A percentile compares a stretch with the other conserved stretches of the same genome.
phyloP scores from a whole-genome alignment of 2,888 invertebrate species.

The Sylvicola fuscatus region DNA sequence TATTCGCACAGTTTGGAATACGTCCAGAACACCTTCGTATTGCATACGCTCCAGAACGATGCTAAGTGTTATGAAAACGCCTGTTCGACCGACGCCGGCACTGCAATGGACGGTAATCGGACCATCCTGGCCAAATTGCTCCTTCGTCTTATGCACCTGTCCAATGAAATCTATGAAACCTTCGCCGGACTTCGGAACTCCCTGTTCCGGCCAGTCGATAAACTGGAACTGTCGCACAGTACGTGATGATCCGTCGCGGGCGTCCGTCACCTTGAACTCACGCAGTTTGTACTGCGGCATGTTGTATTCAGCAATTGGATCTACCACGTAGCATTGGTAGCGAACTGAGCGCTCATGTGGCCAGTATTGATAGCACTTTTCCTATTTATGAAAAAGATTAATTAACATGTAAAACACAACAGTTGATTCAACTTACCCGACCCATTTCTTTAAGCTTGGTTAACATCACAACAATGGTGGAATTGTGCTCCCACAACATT shows the following conservation, averaged over 20 bases:
- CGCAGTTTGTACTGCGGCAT: slow-evolving; percentile 98
- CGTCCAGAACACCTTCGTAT: slow-evolving; percentile 95
- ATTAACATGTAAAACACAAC: not conserved
- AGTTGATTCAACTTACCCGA: slow-evolving; percentile 40
- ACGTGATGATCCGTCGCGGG: slow-evolving; percentile 87
- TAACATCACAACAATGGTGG: slow-evolving; percentile 96
- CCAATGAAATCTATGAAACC: slow-evolving; percentile 99
- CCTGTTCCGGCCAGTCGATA: slow-evolving; percentile 91
- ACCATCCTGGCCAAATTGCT: slow-evolving; percentile 98
- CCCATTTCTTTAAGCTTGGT: slow-evolving; percentile 97
- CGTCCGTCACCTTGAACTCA: slow-evolving; percentile 96
- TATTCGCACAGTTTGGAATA: slow-evolving; percentile 97
- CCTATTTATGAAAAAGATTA: slow-evolving; percentile 34
- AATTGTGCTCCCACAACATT: slow-evolving; percentile 99
- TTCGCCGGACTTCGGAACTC: slow-evolving; percentile 94
- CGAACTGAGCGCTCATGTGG: slow-evolving; percentile 93
- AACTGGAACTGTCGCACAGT: slow-evolving; percentile 94
- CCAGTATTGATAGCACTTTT: slow-evolving; percentile 99
- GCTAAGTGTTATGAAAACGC: slow-evolving; percentile 94
- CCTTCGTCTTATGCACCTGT: slow-evolving; percentile 98
- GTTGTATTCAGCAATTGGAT: slow-evolving; percentile 98
- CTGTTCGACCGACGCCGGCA: slow-evolving; percentile 95
- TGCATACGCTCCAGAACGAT: slow-evolving; percentile 98
- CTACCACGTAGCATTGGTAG: slow-evolving; percentile 95
- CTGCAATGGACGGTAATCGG: slow-evolving; percentile 98